Base-by-base conservation (phyloP, 2,113 vertebrate species). In the Pogonocichla stellata region DNA sequence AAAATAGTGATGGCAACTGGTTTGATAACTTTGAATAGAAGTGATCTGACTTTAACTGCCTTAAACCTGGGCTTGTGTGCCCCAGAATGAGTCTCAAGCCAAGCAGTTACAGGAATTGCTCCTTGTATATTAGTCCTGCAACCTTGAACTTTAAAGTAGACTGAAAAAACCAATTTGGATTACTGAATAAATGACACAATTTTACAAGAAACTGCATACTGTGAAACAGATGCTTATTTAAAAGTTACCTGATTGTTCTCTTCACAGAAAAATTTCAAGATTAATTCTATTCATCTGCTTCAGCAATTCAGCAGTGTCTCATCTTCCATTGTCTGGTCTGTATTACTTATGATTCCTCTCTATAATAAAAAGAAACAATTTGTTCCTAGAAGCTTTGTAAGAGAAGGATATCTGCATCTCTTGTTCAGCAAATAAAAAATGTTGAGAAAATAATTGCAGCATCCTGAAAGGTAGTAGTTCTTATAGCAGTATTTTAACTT, bases 61-160 rank as follows among this genome's bases (percentile, higher is more conserved):
- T 62, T 77, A 58, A 67, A 78, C 74, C 19, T 3, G 8, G 9
- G 18, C 25, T 77, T 65, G 1, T 56, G 15, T 53, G 57, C 13
- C 13, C 75, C 12, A 67, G 26, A 45, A 88, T 24, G 20, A 71
- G 5, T 42, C 24, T 70, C 50, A 54, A 62, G 7, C 3, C 38
- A 66, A 67, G 8, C 19, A 88, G 2, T 23, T 40, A 61, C 31
- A 64, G 26, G 26, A 74, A 45, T 77, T 94, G 22, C 16, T 67
- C 6, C 28, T 88, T 64, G 3, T 26, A 8, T 51, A 50, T 86
- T 82, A 83, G 36, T 40, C 17, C 12, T 53, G 12, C 50, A 80
- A 93, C 47, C 50, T 90, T 93, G 74, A 97, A 88, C 86, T 87
- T 96, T 65, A 83, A 94, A 86, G 18, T 31, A 93, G 14, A 38